Evolutionary conservation across 2,888 invertebrate genomes (phyloP), one percentile per base, ranked within the genome.

Genomic region (Microplitis manilae): DNA sequence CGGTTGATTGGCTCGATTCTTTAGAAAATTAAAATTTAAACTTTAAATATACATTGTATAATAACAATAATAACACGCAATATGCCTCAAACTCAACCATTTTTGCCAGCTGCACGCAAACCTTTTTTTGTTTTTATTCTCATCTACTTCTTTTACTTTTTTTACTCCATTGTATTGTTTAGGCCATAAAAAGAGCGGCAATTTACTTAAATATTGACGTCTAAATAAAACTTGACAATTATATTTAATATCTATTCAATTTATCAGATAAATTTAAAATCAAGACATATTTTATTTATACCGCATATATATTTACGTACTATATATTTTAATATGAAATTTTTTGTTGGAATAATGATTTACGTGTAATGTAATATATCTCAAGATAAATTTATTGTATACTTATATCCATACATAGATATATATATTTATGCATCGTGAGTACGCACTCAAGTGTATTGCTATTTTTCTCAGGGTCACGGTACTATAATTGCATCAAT

Each of bases 11-110:
- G 84, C 80, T 81, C 78, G 50, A 50, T 13, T 50, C 86, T 84
- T 86, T 86, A 84, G 86, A 87, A 83, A 85, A 84, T 83, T 83
- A 83, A 83, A 82, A 79, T 79, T 62, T 41, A 81, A 80, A 79
- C 81, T 82, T 84, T 81, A 83, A 81, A 82, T 80, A 76, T 82
- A 77, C 81, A 77, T 79, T 79, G 79, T 79, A 68, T 39, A 41
- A 73, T 61, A 40, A 40, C 50, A 20, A 68, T 39, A 41, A 73
- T 30, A 40, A 40, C 50, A 20, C 40, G 65, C 69, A n/a, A 59
- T 8, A 13, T 50, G 50, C 9, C 13, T 50, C 8, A 50, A 39
- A 40, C 38, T 50, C 61, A 8, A 62, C 72, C 38, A 73, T 71
- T 71, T 69, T 65, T 74, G n/a, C 67, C 76, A 76, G 76, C 76